phyloP scores from a whole-genome alignment of 2,113 vertebrate genomes.

The Numida meleagris region DNA sequence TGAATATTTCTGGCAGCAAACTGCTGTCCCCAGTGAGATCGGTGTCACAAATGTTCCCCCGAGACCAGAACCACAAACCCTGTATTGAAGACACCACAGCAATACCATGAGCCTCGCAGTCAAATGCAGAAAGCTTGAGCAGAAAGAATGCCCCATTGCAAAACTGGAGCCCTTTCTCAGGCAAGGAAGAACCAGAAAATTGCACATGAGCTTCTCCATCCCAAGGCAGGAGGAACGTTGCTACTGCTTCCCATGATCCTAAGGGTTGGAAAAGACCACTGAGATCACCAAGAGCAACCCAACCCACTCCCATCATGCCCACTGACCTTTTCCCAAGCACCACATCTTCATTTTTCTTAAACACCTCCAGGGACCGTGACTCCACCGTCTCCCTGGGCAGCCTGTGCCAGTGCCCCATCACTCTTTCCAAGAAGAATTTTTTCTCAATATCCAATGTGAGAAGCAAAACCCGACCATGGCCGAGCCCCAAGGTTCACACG shows the following conservation, averaged over 20 bases:
- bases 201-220: background rate
- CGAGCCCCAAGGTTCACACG: rapidly evolving
- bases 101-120: background rate
- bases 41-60: background rate
- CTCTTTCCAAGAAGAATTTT: too few relatives aligned
- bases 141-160: background rate
- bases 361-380: too few relatives aligned
- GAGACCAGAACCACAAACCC: background rate
- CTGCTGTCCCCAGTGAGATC: rapidly evolving
- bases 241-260: too few relatives aligned
- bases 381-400: too few relatives aligned
- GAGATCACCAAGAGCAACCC: too few relatives aligned
- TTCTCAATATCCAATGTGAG: too few relatives aligned
- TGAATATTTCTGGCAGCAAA: background rate
- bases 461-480: background rate
- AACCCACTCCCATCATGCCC: too few relatives aligned
- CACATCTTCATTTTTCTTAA: too few relatives aligned
- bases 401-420: too few relatives aligned
- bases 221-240: background rate
- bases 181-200: background rate
- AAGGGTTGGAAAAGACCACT: too few relatives aligned
- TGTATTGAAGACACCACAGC: background rate
- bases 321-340: too few relatives aligned
- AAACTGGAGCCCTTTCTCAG: background rate
- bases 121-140: background rate